Evolutionary conservation across 2,888 invertebrate genomes (phyloP).

Genomic region (Melieria picta): DNA sequence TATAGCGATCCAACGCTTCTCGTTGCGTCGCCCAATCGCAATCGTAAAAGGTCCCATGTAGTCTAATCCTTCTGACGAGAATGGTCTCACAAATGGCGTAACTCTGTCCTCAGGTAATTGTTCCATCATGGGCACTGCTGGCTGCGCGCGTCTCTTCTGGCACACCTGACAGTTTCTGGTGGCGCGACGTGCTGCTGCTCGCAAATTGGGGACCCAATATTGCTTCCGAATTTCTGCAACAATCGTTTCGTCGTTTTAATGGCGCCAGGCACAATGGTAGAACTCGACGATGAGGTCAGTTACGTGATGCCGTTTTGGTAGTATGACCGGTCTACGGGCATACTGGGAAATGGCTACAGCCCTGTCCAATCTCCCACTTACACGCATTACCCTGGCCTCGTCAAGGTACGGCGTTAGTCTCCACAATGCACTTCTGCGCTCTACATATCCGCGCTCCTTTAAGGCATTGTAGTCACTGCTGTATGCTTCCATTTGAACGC

Average conservation of each 20-base stretch:
- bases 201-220: too few species aligned
- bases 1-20: slow-evolving; percentile 35
- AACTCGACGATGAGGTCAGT: not conserved
- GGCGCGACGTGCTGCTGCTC: too few species aligned
- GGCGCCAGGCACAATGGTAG: not conserved
- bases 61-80: not conserved
- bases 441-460: not conserved
- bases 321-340: not conserved
- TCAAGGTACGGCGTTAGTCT: not conserved
- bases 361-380: not conserved
- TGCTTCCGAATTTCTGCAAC: not conserved
- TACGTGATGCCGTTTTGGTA: not conserved
- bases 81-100: slow-evolving; percentile 1
- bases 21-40: slow-evolving; percentile 14
- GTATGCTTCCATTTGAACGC: too few species aligned
- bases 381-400: not conserved
- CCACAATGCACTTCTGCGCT: not conserved
- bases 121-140: not conserved
- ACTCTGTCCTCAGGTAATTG: not conserved
- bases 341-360: not conserved
- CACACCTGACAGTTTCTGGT: not conserved
- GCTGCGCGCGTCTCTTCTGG: too few species aligned
- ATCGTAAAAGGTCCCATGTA: slow-evolving; percentile 5
- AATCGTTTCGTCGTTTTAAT: slow-evolving; percentile 9
- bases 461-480: not conserved